Conservation (phyloP, 1,140 invertebrate genomes). For the Liolophura sinensis region DNA sequence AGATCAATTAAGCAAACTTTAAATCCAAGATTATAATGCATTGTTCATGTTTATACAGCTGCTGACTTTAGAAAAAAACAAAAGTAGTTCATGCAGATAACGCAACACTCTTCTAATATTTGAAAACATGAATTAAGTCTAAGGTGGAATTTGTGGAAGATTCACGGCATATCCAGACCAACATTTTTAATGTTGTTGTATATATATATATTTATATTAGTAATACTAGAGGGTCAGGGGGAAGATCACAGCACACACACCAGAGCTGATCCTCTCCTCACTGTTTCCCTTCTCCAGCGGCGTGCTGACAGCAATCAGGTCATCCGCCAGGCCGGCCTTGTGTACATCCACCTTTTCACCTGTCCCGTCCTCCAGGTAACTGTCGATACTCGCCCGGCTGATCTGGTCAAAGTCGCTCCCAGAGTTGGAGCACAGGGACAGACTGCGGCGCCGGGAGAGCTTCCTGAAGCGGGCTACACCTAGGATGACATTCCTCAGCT, state of each 20-base stretch:
- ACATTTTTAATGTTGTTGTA: too few relatives aligned
- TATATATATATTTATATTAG: too few relatives aligned
- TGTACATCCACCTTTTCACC: conserved; percentile 4
- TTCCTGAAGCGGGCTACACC: conserved; percentile 76
- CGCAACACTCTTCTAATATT: too few relatives aligned
- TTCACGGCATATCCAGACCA: too few relatives aligned
- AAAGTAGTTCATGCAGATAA: too few relatives aligned
- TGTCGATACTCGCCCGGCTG: conserved; percentile 53
- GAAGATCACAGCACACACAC: conserved; percentile 10
- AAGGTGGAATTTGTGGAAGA: too few relatives aligned
- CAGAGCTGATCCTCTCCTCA: conserved; percentile 39
- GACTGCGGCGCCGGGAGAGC: conserved; percentile 37
- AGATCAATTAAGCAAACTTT: too few relatives aligned
- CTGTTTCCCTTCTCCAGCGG: conserved; percentile 13
- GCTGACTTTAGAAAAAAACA: too few relatives aligned
- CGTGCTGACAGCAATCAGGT: conserved; percentile 10
- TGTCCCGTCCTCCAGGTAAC: conserved; percentile 45
- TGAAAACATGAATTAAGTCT: too few relatives aligned
- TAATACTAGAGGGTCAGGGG: background rate
- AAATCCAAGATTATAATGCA: too few relatives aligned
- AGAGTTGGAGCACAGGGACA: conserved; percentile 54
- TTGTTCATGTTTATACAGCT: too few relatives aligned
- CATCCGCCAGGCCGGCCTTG: conserved; percentile 12
- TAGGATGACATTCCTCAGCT: conserved; percentile 87
- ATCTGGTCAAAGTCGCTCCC: conserved; percentile 55